Conservation (phyloP, 2,113 vertebrate species). For the Thymallus thymallus region DNA sequence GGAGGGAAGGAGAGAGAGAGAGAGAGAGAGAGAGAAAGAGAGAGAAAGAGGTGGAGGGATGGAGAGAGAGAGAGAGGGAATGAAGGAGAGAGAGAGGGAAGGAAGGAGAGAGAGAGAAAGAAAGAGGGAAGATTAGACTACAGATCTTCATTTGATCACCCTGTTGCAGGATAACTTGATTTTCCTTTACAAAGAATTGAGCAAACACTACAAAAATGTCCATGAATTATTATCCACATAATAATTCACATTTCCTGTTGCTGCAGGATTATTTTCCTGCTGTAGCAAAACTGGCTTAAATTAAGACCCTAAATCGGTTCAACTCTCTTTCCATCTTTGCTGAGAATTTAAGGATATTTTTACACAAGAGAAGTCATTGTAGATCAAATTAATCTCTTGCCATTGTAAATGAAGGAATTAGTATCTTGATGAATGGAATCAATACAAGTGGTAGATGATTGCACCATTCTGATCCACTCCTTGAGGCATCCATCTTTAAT, state of each 20-base stretch:
- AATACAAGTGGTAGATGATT: constrained; percentile 17
- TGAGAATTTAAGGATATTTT: constrained; percentile 39
- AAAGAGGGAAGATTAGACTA: not conserved
- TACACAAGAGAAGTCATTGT: constrained; percentile 14
- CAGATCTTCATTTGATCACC: not conserved
- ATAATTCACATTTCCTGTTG: too few species aligned
- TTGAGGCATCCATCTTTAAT: constrained; percentile 18
- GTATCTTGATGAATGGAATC: constrained; percentile 21
- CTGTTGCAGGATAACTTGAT: too few species aligned
- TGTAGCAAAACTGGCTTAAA: too few species aligned
- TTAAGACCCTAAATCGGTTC: too few species aligned
- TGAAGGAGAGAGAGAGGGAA: not conserved
- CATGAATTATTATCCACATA: too few species aligned
- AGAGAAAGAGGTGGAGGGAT: too few species aligned
- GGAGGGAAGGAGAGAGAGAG: not conserved
- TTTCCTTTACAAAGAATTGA: too few species aligned
- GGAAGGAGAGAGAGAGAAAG: not conserved
- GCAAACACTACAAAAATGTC: too few species aligned
- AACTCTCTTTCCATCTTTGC: constrained; percentile 18
- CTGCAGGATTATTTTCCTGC: too few species aligned
- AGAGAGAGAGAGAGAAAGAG: too few species aligned
- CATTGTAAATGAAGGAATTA: constrained; percentile 39
- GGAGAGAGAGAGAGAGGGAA: not conserved
- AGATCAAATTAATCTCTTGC: too few species aligned
- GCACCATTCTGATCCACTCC: not conserved